Percentiles rank a stretch among this genome's conserved stretches.
Conservation (phyloP, 1,140 invertebrate species). For the Magallana angulata region DNA sequence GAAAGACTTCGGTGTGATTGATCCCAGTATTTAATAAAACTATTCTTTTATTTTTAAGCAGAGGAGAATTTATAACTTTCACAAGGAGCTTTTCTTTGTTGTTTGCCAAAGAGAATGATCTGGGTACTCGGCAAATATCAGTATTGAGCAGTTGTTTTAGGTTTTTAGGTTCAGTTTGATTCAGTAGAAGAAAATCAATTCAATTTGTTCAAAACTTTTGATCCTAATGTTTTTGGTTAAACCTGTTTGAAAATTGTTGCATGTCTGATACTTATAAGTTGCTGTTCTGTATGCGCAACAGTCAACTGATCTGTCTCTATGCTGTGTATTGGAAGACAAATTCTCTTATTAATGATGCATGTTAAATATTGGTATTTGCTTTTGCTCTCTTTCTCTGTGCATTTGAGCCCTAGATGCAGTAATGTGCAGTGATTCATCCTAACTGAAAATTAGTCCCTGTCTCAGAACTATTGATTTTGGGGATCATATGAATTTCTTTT, state of each 20-base stretch:
- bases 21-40: background rate
- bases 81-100: background rate
- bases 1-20: conserved; percentile 3
- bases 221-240: no score
- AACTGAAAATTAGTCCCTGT: background rate
- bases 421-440: conserved; percentile 1
- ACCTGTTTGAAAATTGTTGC: no score
- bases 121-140: background rate
- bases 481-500: conserved; percentile 12
- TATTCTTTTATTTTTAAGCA: background rate
- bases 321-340: no score
- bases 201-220: no score
- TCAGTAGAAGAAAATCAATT: no score
- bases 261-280: no score
- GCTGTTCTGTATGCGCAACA: no score
- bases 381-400: no score
- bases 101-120: conserved; percentile 21
- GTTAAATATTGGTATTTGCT: no score
- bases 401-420: background rate
- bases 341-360: no score
- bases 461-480: conserved; percentile 2
- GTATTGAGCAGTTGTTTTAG: background rate
- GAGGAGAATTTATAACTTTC: conserved; percentile 26
- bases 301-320: no score
- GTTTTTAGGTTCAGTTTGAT: no score